Evolutionary conservation across 2,888 invertebrate species (phyloP).

Genomic region (Peribatodes rhomboidaria): DNA sequence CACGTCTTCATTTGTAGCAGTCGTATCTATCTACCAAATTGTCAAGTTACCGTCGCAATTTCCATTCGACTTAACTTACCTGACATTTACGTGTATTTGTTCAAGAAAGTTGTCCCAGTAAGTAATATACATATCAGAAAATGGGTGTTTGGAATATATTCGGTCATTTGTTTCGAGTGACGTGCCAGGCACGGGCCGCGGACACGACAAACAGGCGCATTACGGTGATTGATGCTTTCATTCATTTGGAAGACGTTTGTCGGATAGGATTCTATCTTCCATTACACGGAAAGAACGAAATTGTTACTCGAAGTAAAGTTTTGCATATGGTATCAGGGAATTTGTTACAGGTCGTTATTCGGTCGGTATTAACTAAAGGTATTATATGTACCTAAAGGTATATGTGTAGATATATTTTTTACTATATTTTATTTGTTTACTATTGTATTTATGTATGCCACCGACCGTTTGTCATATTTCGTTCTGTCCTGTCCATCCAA

Average conservation of each 20-base stretch:
- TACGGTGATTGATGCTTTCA: conserved; percentile 54
- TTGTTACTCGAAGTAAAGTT: background rate
- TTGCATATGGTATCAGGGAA: background rate
- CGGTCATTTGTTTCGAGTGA: conserved; percentile 53
- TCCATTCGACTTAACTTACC: too few species aligned
- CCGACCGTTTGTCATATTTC: too few species aligned
- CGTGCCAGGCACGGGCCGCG: conserved; percentile 42
- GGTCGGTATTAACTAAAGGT: background rate
- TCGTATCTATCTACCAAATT: too few species aligned
- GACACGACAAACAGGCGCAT: conserved; percentile 52
- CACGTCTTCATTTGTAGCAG: too few species aligned
- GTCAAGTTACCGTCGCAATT: too few species aligned
- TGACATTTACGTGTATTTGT: background rate
- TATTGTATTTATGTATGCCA: too few species aligned
- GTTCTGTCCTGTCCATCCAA: too few species aligned
- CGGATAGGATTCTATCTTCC: conserved; percentile 39
- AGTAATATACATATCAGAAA: conserved; percentile 7
- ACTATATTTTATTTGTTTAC: too few species aligned
- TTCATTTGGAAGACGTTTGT: conserved; percentile 50
- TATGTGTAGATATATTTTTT: too few species aligned
- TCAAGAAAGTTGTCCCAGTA: background rate
- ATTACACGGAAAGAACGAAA: conserved; percentile 17
- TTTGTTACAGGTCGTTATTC: background rate
- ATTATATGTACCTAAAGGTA: too few species aligned
- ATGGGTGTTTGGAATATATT: conserved; percentile 47